These are phyloP conservation scores for Eilema depressum DNA, from an alignment of 2,888 invertebrate genomes.

Conservation along the genomic window DNA sequence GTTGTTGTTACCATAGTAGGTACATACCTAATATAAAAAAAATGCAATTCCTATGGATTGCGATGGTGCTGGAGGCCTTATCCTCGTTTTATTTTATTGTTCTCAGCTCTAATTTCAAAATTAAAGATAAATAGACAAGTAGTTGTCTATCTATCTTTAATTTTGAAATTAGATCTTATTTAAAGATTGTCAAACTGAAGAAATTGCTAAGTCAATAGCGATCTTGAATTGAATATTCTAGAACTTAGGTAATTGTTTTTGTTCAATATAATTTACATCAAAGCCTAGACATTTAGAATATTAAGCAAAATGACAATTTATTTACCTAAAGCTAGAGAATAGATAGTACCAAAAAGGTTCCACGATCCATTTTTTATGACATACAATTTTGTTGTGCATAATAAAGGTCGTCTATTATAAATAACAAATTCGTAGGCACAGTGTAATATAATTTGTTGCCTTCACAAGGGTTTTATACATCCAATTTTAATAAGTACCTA, in stretches of 20 bases:
- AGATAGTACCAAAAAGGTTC: background rate
- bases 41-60: no score
- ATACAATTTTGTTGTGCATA: background rate
- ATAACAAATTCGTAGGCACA: background rate
- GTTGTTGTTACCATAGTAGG: no score
- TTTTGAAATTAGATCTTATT: background rate
- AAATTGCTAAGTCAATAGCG: background rate
- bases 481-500: background rate
- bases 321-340: background rate
- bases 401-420: background rate
- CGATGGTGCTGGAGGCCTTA: no score
- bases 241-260: background rate
- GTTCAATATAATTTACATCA: background rate
- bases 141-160: conserved; percentile 1
- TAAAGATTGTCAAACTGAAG: background rate
- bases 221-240: background rate
- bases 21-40: no score
- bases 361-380: background rate
- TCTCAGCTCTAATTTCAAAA: background rate
- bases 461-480: background rate
- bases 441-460: background rate
- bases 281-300: background rate
- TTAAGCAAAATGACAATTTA: background rate
- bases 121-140: no score
- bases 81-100: background rate